Conservation (phyloP, 2,888 invertebrate species). For the Thysanoteuthis rhombus region DNA sequence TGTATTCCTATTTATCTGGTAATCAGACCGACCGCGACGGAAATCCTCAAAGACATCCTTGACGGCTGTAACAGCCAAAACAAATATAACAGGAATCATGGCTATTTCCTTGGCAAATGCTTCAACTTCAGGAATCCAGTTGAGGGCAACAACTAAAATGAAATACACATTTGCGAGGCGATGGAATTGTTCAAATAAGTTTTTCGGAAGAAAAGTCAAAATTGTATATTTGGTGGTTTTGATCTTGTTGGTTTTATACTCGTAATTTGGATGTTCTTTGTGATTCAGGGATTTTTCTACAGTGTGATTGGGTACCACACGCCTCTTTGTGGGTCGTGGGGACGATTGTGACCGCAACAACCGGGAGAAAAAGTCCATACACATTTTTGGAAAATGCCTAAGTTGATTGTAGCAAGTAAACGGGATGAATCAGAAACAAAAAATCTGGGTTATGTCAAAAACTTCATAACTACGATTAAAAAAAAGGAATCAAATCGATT, state of each 20-base stretch:
- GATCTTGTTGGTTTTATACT: slow-evolving; percentile 52
- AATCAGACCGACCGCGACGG: slow-evolving; percentile 87
- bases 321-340: slow-evolving; percentile 46
- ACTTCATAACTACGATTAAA: background rate
- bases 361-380: slow-evolving; percentile 15
- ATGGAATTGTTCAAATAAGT: slow-evolving; percentile 96
- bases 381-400: background rate
- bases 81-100: slow-evolving; percentile 93
- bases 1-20: slow-evolving; percentile 90
- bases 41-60: slow-evolving; percentile 96
- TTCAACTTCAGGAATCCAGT: slow-evolving; percentile 87
- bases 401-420: background rate
- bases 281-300: slow-evolving; percentile 42
- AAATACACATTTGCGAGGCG: slow-evolving; percentile 97
- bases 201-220: slow-evolving; percentile 93
- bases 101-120: slow-evolving; percentile 96
- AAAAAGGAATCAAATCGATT: too few species aligned
- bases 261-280: slow-evolving; percentile 57
- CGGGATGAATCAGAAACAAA: background rate
- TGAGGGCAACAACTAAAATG: slow-evolving; percentile 92
- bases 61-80: slow-evolving; percentile 90
- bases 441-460: background rate
- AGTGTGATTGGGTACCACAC: slow-evolving; percentile 53
- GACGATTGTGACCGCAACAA: background rate
- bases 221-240: slow-evolving; percentile 81